Conservation (phyloP, 1,140 invertebrate species). For the Gryllus bimaculatus region DNA sequence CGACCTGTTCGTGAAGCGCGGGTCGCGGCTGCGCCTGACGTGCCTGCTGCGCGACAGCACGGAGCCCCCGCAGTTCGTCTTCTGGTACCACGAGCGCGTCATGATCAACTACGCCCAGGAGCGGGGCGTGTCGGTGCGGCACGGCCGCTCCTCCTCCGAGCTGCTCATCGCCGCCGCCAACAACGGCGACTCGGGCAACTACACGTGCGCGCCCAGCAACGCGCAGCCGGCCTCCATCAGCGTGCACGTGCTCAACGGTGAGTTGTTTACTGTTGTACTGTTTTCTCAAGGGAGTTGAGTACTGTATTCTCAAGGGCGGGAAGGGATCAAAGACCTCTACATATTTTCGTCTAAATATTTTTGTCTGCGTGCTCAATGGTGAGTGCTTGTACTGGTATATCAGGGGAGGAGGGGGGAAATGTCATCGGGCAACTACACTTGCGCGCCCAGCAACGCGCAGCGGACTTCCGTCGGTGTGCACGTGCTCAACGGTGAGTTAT, state of each 20-base stretch:
- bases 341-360: no score
- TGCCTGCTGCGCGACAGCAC: slow-evolving; percentile 37
- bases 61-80: slow-evolving; percentile 38
- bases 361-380: no score
- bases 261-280: slow-evolving; percentile 13
- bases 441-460: slow-evolving; percentile 56
- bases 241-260: slow-evolving; percentile 54
- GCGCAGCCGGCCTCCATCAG: slow-evolving; percentile 54
- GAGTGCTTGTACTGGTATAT: no score
- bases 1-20: slow-evolving; percentile 36
- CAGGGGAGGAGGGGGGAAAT: no score
- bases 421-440: slow-evolving; percentile 59
- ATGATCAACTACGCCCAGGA: slow-evolving; percentile 42
- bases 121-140: slow-evolving; percentile 34
- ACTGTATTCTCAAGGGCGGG: no score
- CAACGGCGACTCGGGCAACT: slow-evolving; percentile 49
- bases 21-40: slow-evolving; percentile 33
- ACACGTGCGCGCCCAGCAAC: slow-evolving; percentile 60
- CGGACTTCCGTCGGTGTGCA: slow-evolving; percentile 58
- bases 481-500: slow-evolving; percentile 46
- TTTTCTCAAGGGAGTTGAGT: no score
- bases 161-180: slow-evolving; percentile 46
- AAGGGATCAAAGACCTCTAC: no score
- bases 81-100: slow-evolving; percentile 41
- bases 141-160: slow-evolving; percentile 40